Evolutionary conservation across 2,113 vertebrate species (phyloP), one percentile per base, ranked within the genome.

Genomic region (Callaeas wilsoni): DNA sequence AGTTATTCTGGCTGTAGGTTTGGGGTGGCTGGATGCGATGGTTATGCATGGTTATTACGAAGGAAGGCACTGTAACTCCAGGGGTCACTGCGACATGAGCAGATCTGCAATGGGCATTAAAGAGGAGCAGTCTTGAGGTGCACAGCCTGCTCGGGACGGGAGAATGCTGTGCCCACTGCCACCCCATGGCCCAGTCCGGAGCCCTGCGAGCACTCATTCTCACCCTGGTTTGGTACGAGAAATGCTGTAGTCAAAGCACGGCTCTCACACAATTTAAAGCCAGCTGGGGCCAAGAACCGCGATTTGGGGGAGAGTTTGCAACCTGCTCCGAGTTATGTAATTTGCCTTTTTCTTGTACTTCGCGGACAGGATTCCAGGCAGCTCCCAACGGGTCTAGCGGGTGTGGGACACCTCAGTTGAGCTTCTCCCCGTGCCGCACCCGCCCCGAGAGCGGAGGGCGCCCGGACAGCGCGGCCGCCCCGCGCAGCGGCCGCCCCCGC

Each of bases 21-120:
- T 27, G 47, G 15, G 35, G 12, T 30, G 17, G 41, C 42, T 84
- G 56, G 19, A 37, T 25, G 30, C 0, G 2, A 19, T 32, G 7
- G 5, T 39, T 57, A 14, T 0, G 0, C 5, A 2, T 0, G 4
- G 26, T 14, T 59, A 22, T n/a, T 12, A 13, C 0, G 23, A 37
- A 47, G 44, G 32, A 64, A 83, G 13, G 41, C 13, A 9, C 1
- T 21, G 30, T 12, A 30, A 41, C 6, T 6, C 32, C 23, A 2
- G 10, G 35, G 23, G 11, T 16, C 53, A 27, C 37, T 13, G 6
- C 12, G 33, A 25, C 46, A 32, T 0, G 32, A 59, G n/a, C 35
- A 23, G 44, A 12, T 19, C 16, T 4, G 10, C 4, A 15, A 14
- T 1, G 26, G 33, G 18, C 22, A 4, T 29, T 18, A 6, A 7